Percentiles rank a stretch among this genome's conserved stretches.
phyloP scores from a whole-genome alignment of 2,113 vertebrate species.

The Cinclus cinclus region DNA sequence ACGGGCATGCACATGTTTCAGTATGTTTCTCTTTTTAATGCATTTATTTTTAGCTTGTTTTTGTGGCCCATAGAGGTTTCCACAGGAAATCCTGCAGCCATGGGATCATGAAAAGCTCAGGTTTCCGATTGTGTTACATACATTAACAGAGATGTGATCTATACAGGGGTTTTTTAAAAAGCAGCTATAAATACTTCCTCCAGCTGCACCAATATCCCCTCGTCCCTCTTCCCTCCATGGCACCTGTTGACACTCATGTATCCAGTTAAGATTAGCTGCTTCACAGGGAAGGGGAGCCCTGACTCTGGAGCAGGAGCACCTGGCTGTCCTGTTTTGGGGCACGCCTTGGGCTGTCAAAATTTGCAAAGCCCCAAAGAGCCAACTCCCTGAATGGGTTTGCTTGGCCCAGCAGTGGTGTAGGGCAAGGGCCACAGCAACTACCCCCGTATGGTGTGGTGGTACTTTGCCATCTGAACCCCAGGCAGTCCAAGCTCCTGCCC shows the following conservation, averaged over 20 bases:
- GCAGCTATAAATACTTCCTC: constrained; percentile 70
- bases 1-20: background rate
- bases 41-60: constrained; percentile 59
- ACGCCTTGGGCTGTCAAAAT: background rate
- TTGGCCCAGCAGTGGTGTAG: background rate
- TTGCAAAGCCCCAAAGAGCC: background rate
- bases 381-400: rapidly evolving
- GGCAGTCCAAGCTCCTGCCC: background rate
- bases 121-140: constrained; percentile 64
- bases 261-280: constrained; percentile 55
- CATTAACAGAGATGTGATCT: constrained; percentile 51
- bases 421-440: background rate
- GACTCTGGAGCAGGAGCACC: background rate
- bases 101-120: constrained; percentile 26
- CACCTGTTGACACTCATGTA: constrained; percentile 68
- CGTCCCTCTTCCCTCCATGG: constrained; percentile 5
- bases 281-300: background rate
- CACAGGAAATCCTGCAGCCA: constrained; percentile 65
- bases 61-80: constrained; percentile 50
- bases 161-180: constrained; percentile 7
- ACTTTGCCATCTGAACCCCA: background rate
- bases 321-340: background rate
- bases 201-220: constrained; percentile 69
- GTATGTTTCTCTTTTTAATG: background rate
- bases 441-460: background rate